These are phyloP conservation scores for Hirtodrosophila duncani DNA, from an alignment of 2,888 invertebrate genomes.

Conservation along the genomic window DNA sequence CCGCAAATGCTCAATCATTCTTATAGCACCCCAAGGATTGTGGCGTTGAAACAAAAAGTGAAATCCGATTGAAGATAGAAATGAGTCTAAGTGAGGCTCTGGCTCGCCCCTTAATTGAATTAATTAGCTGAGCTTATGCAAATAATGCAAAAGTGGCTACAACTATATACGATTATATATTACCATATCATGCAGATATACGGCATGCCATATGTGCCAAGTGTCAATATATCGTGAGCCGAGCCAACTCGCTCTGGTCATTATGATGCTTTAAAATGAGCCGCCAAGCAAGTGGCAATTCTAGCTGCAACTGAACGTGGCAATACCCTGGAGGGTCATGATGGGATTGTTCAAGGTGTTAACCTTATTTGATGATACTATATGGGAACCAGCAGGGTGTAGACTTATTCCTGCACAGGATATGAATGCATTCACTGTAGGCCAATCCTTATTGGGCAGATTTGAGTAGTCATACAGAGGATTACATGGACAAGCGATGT, in stretches of 20 bases:
- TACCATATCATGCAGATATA: constrained; percentile 30
- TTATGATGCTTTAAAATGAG: constrained; percentile 70
- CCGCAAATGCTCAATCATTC: constrained; percentile 66
- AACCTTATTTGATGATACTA: too few relatives aligned
- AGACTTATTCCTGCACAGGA: too few relatives aligned
- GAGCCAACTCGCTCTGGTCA: constrained; percentile 30
- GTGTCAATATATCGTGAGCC: constrained; percentile 50
- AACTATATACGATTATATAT: constrained; percentile 1
- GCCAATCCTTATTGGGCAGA: too few relatives aligned
- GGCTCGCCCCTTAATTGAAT: constrained; percentile 58
- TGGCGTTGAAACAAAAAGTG: constrained; percentile 23
- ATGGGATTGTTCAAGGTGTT: too few relatives aligned
- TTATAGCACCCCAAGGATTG: background rate
- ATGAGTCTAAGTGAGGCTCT: too few relatives aligned
- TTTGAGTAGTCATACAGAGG: too few relatives aligned
- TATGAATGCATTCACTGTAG: too few relatives aligned
- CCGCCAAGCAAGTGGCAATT: constrained; percentile 35
- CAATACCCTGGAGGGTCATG: too few relatives aligned
- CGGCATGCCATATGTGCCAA: constrained; percentile 43
- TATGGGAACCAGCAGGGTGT: too few relatives aligned
- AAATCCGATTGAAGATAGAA: constrained; percentile 30
- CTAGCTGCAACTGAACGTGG: constrained; percentile 43
- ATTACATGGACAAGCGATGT: too few relatives aligned
- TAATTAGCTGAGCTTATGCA: constrained; percentile 61
- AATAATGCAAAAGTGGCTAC: constrained; percentile 24